Evolutionary conservation across 2,888 invertebrate species (phyloP), one percentile per base, ranked within the genome.

Genomic region (Octonoba sinensis): DNA sequence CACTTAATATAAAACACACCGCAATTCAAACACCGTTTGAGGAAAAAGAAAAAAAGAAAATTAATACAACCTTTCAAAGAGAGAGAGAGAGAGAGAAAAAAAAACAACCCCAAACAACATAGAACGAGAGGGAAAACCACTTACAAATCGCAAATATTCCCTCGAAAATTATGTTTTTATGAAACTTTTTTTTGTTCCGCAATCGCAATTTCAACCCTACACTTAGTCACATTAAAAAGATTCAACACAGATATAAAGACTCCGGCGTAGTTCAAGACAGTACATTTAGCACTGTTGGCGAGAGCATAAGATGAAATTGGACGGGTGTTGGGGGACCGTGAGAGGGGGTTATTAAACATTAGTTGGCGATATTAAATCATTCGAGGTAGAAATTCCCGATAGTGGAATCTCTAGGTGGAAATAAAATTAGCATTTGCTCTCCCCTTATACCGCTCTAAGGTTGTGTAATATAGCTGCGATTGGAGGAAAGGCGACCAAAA

Each of bases 341-440:
- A 36, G 36, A 36, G 36, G 47, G 27, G 66, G 78, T 81, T 81
- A 81, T 81, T 81, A 81, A 73, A 73, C 79, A 69, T 81, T 74
- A 81, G 67, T 62, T 62, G 69, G 36, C 44, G 79, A 81, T 81
- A 81, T 81, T 81, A 81, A 81, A 81, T 81, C 79, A 81, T 73
- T 69, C 73, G 66, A 56, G 54, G 66, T 65, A 70, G 54, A 70
- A 22, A 81, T 81, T 74, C 79, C 73, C 79, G 79, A 67, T 62
- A 81, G 79, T 73, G 70, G 46, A 75, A 75, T 75, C 74, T 75
- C 75, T 75, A 36, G 81, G 67, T 75, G 81, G 74, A 82, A 82
- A 82, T 82, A 82, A 82, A 82, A 82, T 82, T 82, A 82, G 81
- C 81, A 82, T 82, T 82, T 75, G 70, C 71, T 65, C 57, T 67